These are phyloP conservation scores for Myrmophylax atrothorax DNA, from an alignment of 2,113 vertebrate species.

Conservation along the genomic window DNA sequence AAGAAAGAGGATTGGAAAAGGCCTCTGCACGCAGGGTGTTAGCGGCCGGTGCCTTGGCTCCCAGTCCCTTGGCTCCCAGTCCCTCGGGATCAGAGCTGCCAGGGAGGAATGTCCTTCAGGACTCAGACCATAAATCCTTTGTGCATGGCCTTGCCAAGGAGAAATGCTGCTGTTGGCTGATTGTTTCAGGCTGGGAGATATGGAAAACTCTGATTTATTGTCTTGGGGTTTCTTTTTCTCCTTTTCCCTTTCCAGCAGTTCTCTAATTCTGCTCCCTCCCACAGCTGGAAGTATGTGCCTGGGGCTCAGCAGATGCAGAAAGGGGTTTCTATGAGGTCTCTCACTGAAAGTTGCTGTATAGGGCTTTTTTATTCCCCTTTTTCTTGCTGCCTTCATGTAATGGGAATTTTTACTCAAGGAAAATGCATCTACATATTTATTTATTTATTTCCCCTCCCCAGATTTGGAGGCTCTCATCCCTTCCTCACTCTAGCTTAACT, in stretches of 20 bases:
- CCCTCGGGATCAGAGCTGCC: background rate
- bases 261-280: background rate
- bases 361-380: background rate
- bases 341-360: background rate
- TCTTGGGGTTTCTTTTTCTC: background rate
- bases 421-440: background rate
- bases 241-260: background rate
- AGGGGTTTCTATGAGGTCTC: background rate
- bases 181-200: background rate
- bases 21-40: background rate
- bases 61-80: background rate
- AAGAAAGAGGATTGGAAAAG: background rate
- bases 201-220: background rate
- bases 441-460: accelerated
- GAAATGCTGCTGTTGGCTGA: background rate
- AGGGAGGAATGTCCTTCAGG: background rate
- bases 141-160: background rate
- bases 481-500: background rate
- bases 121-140: background rate
- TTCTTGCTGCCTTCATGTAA: background rate
- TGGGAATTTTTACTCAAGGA: background rate
- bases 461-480: background rate
- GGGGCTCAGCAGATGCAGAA: background rate
- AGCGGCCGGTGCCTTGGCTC: accelerated
- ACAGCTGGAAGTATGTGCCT: background rate